Evolutionary conservation across 2,113 vertebrate genomes (phyloP).

Genomic region (Paratilapia polleni): DNA sequence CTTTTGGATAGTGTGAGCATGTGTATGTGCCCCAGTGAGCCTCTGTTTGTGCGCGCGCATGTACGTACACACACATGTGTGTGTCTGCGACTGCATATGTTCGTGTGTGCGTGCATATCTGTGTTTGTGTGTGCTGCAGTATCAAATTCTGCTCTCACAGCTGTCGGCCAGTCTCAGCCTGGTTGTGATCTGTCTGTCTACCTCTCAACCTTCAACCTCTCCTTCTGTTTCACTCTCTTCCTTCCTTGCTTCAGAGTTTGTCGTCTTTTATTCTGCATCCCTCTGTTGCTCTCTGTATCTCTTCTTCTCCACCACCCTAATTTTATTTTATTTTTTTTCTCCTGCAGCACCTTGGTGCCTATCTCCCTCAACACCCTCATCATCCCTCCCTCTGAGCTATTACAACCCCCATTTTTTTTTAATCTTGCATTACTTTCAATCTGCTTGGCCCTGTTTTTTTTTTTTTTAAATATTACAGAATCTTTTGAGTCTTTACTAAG

Average conservation of each 20-base stretch:
- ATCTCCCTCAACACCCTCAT: conserved; percentile 20
- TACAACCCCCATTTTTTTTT: neutral
- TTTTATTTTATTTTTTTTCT: conserved; percentile 22
- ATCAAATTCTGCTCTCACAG: conserved; percentile 83
- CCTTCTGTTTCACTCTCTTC: conserved; percentile 67
- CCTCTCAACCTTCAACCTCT: conserved; percentile 77
- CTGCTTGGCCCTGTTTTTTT: neutral
- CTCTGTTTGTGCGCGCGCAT: neutral
- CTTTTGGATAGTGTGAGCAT: conserved; percentile 75
- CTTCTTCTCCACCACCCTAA: neutral
- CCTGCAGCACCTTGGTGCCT: conserved; percentile 19
- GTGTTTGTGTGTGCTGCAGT: conserved; percentile 71
- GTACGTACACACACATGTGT: neutral
- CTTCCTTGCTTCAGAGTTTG: conserved; percentile 40
- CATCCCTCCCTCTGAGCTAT: conserved; percentile 35
- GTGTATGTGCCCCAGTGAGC: conserved; percentile 53
- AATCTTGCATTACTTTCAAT: conserved; percentile 21
- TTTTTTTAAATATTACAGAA: neutral
- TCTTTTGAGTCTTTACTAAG: neutral
- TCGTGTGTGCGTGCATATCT: conserved; percentile 22
- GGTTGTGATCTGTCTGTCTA: conserved; percentile 78
- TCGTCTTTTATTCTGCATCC: conserved; percentile 40
- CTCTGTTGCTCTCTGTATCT: conserved; percentile 23
- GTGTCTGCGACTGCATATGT: conserved; percentile 36
- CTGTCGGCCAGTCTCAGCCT: conserved; percentile 72